A percentile compares a stretch with the other conserved stretches of the same genome.
Conservation (phyloP, 1,140 invertebrate species). For the Philaenus spumarius region DNA sequence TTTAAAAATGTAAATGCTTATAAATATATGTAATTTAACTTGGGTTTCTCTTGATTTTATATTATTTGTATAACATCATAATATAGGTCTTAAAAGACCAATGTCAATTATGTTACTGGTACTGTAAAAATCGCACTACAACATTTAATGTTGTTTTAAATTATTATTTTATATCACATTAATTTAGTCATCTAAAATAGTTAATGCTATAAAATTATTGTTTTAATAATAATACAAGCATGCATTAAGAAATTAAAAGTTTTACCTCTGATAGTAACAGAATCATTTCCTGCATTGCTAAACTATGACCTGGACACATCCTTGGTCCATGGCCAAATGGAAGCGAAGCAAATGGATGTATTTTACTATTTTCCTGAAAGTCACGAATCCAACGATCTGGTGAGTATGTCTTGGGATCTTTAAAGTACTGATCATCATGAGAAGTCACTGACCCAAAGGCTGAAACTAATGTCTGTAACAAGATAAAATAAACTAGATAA, state of each 20-base stretch:
- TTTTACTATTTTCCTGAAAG: slow-evolving; percentile 34
- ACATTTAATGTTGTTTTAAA: background rate
- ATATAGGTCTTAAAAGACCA: too few species aligned
- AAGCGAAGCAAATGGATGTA: slow-evolving; percentile 52
- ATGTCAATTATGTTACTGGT: too few species aligned
- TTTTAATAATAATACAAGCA: background rate
- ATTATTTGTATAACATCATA: too few species aligned
- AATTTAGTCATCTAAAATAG: background rate
- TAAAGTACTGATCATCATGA: slow-evolving; percentile 40
- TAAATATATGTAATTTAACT: too few species aligned
- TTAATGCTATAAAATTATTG: background rate
- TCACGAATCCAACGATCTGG: slow-evolving; percentile 46
- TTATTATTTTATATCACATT: background rate
- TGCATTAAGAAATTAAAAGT: too few species aligned
- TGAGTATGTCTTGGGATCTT: slow-evolving; percentile 37
- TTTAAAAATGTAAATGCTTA: too few species aligned
- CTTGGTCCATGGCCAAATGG: slow-evolving; percentile 57
- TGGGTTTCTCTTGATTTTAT: too few species aligned
- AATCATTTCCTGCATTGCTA: slow-evolving; percentile 24
- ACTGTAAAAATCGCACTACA: too few species aligned
- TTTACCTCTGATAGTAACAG: background rate
- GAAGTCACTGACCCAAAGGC: slow-evolving; percentile 42
- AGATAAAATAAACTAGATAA: background rate
- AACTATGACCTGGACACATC: slow-evolving; percentile 41
- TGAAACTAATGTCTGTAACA: slow-evolving; percentile 41